phyloP scores from a whole-genome alignment of 2,888 invertebrate species.

The Epinotia nisella region DNA sequence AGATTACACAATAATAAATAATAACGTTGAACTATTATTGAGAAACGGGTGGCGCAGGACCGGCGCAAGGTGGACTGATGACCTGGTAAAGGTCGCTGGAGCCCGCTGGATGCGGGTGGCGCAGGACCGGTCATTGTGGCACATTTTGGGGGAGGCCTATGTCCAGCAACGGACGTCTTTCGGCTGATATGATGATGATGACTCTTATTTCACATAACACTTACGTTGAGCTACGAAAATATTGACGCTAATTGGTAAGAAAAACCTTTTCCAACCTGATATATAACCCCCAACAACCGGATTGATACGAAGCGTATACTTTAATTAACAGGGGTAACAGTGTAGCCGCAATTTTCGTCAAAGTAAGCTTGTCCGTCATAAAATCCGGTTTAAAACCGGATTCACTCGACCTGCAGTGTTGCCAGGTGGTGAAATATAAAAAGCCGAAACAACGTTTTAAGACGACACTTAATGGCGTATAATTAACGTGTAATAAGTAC shows the following conservation, averaged over 20 bases:
- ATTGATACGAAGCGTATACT: slow-evolving; percentile 25
- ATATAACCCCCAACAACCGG: neutral
- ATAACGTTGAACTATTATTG: neutral
- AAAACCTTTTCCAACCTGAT: neutral
- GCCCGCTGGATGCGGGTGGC: too few relatives aligned
- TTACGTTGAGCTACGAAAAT: neutral
- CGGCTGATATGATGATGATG: too few relatives aligned
- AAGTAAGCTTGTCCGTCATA: slow-evolving; percentile 43
- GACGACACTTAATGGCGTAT: too few relatives aligned
- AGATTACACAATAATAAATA: too few relatives aligned
- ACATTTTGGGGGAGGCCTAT: too few relatives aligned
- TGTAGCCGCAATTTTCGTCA: slow-evolving; percentile 39
- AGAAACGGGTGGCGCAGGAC: too few relatives aligned
- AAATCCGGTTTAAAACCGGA: slow-evolving; percentile 40
- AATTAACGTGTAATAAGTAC: too few relatives aligned
- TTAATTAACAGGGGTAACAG: slow-evolving; percentile 37
- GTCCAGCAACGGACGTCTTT: too few relatives aligned
- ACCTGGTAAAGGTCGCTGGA: too few relatives aligned
- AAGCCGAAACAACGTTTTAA: neutral
- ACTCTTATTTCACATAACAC: neutral
- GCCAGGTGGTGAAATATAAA: neutral
- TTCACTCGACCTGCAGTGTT: slow-evolving; percentile 25
- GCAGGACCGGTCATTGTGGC: too few relatives aligned
- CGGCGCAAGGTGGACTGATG: too few relatives aligned
- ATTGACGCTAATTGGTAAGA: slow-evolving; percentile 1